phyloP scores from a whole-genome alignment of 2,888 invertebrate genomes.

The Agrilus cyanescens region DNA sequence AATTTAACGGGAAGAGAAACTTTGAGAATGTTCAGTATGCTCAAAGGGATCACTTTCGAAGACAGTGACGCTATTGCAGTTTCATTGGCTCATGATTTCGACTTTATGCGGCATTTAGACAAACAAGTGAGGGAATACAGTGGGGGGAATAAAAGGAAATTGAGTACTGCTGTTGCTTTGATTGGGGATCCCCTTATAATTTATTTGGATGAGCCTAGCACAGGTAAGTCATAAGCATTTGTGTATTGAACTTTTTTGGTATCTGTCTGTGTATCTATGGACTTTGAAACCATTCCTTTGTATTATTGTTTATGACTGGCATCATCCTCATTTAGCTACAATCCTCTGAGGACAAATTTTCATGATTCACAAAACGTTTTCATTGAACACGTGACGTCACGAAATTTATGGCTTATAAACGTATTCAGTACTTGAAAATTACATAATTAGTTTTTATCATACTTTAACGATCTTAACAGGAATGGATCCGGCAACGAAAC shows the following conservation, averaged over 20 bases:
- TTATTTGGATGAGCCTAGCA: slow-evolving; percentile 42
- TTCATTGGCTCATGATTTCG: slow-evolving; percentile 33
- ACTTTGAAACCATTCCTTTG: too few species aligned
- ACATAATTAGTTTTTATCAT: too few species aligned
- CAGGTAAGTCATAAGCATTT: slow-evolving; percentile 32
- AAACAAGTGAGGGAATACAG: slow-evolving; percentile 36
- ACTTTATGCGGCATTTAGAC: slow-evolving; percentile 34
- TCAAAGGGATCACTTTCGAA: slow-evolving; percentile 34
- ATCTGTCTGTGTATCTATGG: too few species aligned
- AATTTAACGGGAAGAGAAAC: slow-evolving; percentile 44
- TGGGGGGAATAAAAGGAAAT: slow-evolving; percentile 45
- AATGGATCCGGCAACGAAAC: slow-evolving; percentile 69
- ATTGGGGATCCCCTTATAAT: slow-evolving; percentile 43
- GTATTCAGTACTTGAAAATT: too few species aligned
- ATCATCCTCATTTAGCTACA: too few species aligned
- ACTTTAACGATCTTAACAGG: slow-evolving; percentile 36
- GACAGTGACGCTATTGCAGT: slow-evolving; percentile 27
- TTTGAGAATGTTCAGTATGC: slow-evolving; percentile 39
- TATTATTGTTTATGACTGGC: too few species aligned
- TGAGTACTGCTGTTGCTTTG: slow-evolving; percentile 43
- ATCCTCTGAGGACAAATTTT: too few species aligned
- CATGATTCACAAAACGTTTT: too few species aligned
- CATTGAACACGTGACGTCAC: too few species aligned
- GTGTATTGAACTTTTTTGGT: too few species aligned
- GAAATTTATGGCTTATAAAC: too few species aligned